Conservation (phyloP, 2,797 vertebrate genomes). For the Ficedula albicollis region DNA sequence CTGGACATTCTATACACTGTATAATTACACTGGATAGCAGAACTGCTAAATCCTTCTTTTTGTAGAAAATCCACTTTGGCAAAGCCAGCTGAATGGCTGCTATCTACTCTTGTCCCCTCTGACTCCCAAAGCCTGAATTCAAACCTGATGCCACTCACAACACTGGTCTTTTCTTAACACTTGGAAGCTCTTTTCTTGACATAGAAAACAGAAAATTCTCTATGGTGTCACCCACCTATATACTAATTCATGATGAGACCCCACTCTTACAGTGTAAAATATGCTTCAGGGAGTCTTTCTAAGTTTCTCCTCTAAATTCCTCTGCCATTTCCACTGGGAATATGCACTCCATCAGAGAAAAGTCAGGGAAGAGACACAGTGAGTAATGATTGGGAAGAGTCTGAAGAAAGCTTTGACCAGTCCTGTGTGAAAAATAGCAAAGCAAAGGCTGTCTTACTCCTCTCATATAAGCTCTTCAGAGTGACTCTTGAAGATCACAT, state of each 20-base stretch:
- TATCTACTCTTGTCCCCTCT: neutral
- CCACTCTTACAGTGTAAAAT: neutral
- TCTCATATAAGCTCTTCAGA: neutral
- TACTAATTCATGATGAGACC: neutral
- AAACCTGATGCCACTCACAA: neutral
- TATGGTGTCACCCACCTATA: neutral
- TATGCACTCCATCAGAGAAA: neutral
- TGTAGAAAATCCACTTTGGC: neutral
- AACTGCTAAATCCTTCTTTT: neutral
- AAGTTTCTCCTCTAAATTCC: neutral
- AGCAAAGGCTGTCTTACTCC: neutral
- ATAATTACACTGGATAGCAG: neutral
- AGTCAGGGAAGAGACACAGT: neutral
- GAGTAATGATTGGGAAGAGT: neutral
- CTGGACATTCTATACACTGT: neutral
- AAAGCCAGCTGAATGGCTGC: neutral
- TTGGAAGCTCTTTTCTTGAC: neutral
- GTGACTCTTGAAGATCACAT: neutral
- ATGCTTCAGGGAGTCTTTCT: neutral
- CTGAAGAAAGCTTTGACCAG: neutral
- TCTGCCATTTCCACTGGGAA: neutral
- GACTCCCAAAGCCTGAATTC: neutral
- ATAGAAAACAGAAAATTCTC: neutral
- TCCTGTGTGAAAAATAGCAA: neutral
- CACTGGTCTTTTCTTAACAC: neutral